Evolutionary conservation across 2,797 vertebrate genomes (phyloP).

Genomic region (Xenops minutus): DNA sequence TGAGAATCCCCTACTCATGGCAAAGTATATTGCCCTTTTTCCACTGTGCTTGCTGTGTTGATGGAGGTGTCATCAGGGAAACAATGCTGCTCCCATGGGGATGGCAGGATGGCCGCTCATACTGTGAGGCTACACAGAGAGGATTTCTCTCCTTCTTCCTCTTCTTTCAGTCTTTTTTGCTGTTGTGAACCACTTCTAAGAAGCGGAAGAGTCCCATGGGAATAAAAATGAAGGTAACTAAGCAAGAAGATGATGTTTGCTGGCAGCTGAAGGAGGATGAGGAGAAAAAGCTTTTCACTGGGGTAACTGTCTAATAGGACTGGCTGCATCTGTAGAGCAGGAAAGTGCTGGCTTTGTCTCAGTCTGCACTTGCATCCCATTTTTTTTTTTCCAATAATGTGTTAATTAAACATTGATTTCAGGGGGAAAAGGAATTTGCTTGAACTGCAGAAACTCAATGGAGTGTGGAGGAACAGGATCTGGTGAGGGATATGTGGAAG

Average conservation of each 20-base stretch:
- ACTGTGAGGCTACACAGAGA: background rate
- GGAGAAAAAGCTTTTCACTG: background rate
- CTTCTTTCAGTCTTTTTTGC: background rate
- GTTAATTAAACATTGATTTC: constrained; percentile 82
- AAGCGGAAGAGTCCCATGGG: background rate
- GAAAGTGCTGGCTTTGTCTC: constrained; percentile 67
- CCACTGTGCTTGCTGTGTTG: background rate
- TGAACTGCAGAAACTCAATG: constrained; percentile 73
- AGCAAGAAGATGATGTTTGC: background rate
- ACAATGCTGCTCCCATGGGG: background rate
- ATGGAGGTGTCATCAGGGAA: background rate
- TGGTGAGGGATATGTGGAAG: constrained; percentile 44
- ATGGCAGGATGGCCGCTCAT: background rate
- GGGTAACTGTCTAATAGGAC: background rate
- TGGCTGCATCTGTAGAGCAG: constrained; percentile 32
- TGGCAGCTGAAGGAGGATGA: background rate
- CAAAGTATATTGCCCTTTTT: background rate
- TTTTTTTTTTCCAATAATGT: constrained; percentile 70
- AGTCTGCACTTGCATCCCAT: constrained; percentile 60
- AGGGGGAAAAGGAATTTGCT: constrained; percentile 69
- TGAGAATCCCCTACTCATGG: background rate
- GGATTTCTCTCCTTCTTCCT: background rate
- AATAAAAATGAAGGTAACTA: background rate
- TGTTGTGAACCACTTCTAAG: background rate
- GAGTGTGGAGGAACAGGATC: constrained; percentile 65